A percentile compares a stretch with the other conserved stretches of the same genome.
These are phyloP conservation scores for Zoanthus sociatus DNA, from an alignment of 92 coral and sea anemone genomes.

Conservation along the genomic window DNA sequence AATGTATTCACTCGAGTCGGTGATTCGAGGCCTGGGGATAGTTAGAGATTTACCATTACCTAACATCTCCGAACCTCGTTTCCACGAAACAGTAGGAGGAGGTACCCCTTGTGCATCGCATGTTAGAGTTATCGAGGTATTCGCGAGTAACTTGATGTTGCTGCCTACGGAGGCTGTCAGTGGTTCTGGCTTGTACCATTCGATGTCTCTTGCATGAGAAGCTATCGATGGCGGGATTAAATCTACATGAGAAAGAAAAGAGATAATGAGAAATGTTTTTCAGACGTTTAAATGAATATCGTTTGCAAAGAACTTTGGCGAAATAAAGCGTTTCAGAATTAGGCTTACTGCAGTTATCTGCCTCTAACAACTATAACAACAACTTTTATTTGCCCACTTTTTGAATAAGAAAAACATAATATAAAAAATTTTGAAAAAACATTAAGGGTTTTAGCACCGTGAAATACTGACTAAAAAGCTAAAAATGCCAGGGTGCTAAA, in stretches of 20 bases:
- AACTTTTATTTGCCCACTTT: too few species aligned
- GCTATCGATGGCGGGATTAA: slow-evolving; percentile 65
- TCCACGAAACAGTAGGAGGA: slow-evolving; percentile 72
- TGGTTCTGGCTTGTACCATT: slow-evolving; percentile 53
- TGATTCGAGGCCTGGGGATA: slow-evolving; percentile 52
- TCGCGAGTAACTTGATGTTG: slow-evolving; percentile 65
- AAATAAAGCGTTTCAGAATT: too few species aligned
- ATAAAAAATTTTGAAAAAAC: too few species aligned
- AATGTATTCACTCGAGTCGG: slow-evolving; percentile 71
- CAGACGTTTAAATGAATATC: too few species aligned
- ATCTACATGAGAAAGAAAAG: slow-evolving; percentile 29
- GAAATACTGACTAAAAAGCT: too few species aligned
- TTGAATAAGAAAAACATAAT: too few species aligned
- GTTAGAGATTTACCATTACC: slow-evolving; percentile 52
- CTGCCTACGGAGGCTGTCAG: slow-evolving; percentile 67
- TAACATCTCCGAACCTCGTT: slow-evolving; percentile 57
- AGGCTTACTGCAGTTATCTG: too few species aligned
- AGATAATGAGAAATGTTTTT: neutral
- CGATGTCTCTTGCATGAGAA: slow-evolving; percentile 43
- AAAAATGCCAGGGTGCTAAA: too few species aligned
- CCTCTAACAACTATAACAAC: too few species aligned
- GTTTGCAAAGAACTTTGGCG: too few species aligned
- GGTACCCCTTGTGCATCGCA: slow-evolving; percentile 81
- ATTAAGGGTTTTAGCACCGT: too few species aligned
- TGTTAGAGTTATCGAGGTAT: slow-evolving; percentile 66